Evolutionary conservation across 2,888 invertebrate species (phyloP).

Genomic region (Zaprionus lineosus): DNA sequence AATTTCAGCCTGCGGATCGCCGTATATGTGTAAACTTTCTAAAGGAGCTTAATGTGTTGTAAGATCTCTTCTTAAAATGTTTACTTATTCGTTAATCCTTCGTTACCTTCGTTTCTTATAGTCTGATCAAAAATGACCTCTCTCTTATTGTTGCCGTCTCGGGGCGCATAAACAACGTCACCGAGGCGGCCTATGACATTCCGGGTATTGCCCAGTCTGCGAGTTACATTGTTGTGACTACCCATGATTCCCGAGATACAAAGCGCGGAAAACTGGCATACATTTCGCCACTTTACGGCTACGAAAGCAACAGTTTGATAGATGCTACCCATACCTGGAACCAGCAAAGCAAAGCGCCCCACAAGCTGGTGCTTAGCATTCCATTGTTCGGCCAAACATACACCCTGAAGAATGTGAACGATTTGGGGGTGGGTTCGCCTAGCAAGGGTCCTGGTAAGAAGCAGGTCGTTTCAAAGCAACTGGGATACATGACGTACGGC

Average conservation of each 20-base stretch:
- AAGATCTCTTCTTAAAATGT: no score
- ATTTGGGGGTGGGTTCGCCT: slow-evolving; percentile 16
- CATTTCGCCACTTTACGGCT: slow-evolving; percentile 53
- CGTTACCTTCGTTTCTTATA: no score
- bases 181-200: slow-evolving; percentile 54
- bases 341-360: slow-evolving; percentile 3
- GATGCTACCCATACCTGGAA: slow-evolving; percentile 40
- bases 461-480: slow-evolving; percentile 9
- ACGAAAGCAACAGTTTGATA: slow-evolving; percentile 8
- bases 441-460: slow-evolving; percentile 41
- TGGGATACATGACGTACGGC: slow-evolving; percentile 47
- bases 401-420: slow-evolving; percentile 86
- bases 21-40: slow-evolving; percentile 85
- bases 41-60: slow-evolving; percentile 43
- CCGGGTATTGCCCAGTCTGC: slow-evolving; percentile 40
- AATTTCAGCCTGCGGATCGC: slow-evolving; percentile 46
- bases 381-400: slow-evolving; percentile 84
- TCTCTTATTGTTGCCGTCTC: slow-evolving; percentile 87
- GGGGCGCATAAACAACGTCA: slow-evolving; percentile 31
- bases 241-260: slow-evolving; percentile 41
- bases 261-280: slow-evolving; percentile 20
- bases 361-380: slow-evolving; percentile 50
- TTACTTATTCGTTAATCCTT: no score
- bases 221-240: slow-evolving; percentile 60
- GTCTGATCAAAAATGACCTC: slow-evolving; percentile 82